Conservation (phyloP, 1,140 invertebrate genomes). For the Sitophilus oryzae region DNA sequence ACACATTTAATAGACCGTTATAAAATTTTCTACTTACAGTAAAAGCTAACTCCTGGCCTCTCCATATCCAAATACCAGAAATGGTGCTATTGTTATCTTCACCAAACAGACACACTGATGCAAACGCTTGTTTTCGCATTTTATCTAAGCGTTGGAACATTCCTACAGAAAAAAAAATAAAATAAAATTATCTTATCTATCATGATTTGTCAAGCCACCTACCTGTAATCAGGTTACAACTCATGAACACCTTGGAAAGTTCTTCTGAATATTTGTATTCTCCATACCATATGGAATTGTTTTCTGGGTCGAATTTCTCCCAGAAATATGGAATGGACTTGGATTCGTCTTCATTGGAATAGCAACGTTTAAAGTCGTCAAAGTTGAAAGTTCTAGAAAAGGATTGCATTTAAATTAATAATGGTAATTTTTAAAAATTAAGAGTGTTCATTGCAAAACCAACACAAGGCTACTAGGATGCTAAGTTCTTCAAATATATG, state of each 20-base stretch:
- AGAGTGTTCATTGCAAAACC: no score
- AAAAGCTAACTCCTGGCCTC: slow-evolving; percentile 91
- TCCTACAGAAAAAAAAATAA: slow-evolving; percentile 17
- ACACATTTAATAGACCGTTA: no score
- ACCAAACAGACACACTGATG: slow-evolving; percentile 89
- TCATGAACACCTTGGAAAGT: slow-evolving; percentile 91
- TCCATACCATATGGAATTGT: slow-evolving; percentile 96
- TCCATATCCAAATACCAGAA: slow-evolving; percentile 96
- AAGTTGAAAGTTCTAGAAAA: slow-evolving; percentile 74
- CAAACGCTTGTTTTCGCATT: slow-evolving; percentile 94
- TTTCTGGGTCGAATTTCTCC: slow-evolving; percentile 94
- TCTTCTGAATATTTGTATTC: slow-evolving; percentile 97
- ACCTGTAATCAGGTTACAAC: slow-evolving; percentile 89
- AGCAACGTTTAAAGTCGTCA: slow-evolving; percentile 95
- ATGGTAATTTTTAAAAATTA: no score
- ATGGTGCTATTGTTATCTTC: slow-evolving; percentile 88
- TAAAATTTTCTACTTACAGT: slow-evolving; percentile 55
- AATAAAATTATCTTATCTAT: not conserved
- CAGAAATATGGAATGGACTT: slow-evolving; percentile 97
- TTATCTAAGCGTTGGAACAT: slow-evolving; percentile 99
- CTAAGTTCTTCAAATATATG: no score
- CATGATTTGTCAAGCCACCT: not conserved
- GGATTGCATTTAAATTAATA: not conserved
- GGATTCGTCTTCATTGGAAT: slow-evolving; percentile 93
- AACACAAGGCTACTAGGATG: no score